phyloP scores from a whole-genome alignment of 2,797 vertebrate genomes.

The Notoglanidium macrostoma region DNA sequence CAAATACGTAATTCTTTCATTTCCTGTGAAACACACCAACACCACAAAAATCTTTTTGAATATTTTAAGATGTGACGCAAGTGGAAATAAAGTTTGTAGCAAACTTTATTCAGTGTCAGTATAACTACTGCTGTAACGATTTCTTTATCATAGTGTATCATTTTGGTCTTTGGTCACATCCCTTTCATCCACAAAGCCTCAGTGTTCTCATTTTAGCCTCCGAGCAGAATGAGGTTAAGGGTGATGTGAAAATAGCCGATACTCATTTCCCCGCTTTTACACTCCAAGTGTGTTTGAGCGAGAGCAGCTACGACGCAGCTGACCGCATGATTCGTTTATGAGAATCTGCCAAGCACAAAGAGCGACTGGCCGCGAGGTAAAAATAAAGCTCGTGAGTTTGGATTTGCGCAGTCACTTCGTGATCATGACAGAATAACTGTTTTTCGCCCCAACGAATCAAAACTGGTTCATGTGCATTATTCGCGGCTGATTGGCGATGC shows the following conservation, averaged over 20 bases:
- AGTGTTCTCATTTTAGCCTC: background rate
- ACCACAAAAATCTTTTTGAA: background rate
- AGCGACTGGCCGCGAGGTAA: background rate
- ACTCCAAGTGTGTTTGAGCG: background rate
- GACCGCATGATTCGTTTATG: background rate
- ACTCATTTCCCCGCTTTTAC: background rate
- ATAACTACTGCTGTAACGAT: background rate
- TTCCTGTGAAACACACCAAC: background rate
- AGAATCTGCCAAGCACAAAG: background rate
- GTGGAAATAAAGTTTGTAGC: background rate
- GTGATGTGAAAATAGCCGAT: background rate
- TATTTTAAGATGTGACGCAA: background rate
- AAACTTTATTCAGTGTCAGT: background rate
- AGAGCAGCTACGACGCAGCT: background rate
- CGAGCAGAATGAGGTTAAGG: background rate
- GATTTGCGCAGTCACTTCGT: background rate
- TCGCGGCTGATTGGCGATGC: slow-evolving; percentile 49
- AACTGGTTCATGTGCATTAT: slow-evolving; percentile 51
- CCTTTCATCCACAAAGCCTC: slow-evolving; percentile 11
- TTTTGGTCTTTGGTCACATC: background rate
- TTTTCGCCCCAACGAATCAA: slow-evolving; percentile 55
- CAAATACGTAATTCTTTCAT: background rate
- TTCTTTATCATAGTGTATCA: background rate
- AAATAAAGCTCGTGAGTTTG: background rate
- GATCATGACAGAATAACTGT: background rate